Percentiles rank a stretch among this genome's conserved stretches.
These are phyloP conservation scores for Eriocheir sinensis DNA, from an alignment of 1,140 invertebrate genomes.

Conservation along the genomic window DNA sequence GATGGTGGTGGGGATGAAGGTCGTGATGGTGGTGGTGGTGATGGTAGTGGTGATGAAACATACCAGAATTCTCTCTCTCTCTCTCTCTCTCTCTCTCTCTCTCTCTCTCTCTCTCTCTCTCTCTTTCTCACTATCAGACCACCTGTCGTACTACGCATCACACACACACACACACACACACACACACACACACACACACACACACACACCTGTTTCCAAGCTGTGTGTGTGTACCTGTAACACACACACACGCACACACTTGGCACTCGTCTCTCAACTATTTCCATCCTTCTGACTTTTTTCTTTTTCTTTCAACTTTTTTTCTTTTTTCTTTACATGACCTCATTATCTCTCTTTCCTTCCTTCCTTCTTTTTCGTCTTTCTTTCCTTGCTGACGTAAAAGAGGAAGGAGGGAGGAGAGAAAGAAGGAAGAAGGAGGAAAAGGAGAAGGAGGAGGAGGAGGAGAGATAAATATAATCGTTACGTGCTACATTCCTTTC, in stretches of 20 bases:
- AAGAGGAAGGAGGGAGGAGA: neutral
- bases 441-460: neutral
- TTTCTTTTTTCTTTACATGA: neutral
- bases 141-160: neutral
- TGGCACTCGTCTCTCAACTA: too few species aligned
- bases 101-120: slow-evolving; percentile 46
- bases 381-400: neutral
- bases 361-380: neutral
- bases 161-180: neutral
- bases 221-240: neutral
- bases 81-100: slow-evolving; percentile 26
- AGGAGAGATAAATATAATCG: neutral
- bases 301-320: neutral
- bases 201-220: neutral
- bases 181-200: neutral
- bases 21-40: neutral
- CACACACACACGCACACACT: neutral
- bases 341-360: neutral
- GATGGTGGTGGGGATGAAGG: neutral
- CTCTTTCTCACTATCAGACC: neutral
- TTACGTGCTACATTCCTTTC: neutral
- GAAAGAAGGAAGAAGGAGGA: neutral
- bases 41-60: neutral
- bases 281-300: neutral
- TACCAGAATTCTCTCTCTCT: neutral